Evolutionary conservation across 2,797 vertebrate species (phyloP).

Genomic region (Dromococcyx pavoninus): DNA sequence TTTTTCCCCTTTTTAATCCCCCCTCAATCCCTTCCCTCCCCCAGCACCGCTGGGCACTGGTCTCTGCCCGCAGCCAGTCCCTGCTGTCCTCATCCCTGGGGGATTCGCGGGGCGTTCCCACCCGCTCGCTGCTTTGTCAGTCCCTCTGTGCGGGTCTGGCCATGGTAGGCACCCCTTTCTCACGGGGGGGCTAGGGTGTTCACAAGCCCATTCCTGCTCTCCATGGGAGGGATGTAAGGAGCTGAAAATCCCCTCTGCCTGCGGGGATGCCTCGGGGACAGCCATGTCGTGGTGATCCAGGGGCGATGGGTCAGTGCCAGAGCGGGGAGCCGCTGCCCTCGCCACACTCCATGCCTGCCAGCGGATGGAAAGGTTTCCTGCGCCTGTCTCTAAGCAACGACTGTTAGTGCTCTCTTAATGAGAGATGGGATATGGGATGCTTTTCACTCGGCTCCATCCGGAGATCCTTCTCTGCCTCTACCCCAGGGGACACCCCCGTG

Average conservation of each 20-base stretch:
- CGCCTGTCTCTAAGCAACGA: slow-evolving; percentile 35
- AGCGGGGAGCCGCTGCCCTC: neutral
- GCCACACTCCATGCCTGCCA: neutral
- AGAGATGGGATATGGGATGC: neutral
- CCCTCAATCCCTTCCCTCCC: slow-evolving; percentile 42
- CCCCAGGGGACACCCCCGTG: neutral
- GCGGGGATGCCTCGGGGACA: neutral
- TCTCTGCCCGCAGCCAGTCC: accelerated
- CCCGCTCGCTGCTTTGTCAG: neutral
- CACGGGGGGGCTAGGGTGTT: accelerated
- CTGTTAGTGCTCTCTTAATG: neutral
- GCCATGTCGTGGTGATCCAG: neutral
- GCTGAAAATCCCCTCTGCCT: neutral
- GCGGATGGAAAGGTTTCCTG: neutral
- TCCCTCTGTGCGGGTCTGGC: neutral
- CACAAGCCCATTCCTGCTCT: neutral
- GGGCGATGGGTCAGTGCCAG: neutral
- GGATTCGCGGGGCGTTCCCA: neutral
- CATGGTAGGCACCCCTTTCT: accelerated
- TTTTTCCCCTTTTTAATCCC: slow-evolving; percentile 24
- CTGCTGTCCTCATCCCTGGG: neutral
- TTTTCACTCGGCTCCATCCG: neutral
- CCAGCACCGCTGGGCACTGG: neutral
- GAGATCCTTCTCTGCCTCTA: neutral
- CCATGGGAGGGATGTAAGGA: neutral